Percentiles rank a stretch among this genome's conserved stretches.
Conservation (phyloP, 2,113 vertebrate species). For the Boleophthalmus pectinirostris region DNA sequence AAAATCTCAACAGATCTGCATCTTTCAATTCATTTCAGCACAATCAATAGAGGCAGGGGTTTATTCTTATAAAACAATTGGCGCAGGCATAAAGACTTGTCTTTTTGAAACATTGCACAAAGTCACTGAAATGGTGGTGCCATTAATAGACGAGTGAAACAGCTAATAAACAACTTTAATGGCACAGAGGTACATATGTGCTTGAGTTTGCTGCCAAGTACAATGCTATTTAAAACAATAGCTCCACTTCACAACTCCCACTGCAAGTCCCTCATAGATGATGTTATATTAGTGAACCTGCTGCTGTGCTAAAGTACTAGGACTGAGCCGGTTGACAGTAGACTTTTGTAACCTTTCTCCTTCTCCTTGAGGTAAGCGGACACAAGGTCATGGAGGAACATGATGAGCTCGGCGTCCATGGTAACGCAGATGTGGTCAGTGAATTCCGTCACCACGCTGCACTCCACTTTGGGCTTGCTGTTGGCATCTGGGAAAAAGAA, state of each 20-base stretch:
- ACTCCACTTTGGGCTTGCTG: conserved; percentile 96
- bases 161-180: conserved; percentile 9
- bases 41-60: conserved; percentile 19
- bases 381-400: conserved; percentile 97
- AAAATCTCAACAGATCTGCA: not conserved
- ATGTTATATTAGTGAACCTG: not conserved
- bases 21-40: conserved; percentile 16
- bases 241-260: not conserved
- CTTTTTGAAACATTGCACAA: conserved; percentile 26
- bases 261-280: not conserved
- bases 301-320: not conserved
- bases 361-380: conserved; percentile 99
- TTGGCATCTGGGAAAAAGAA: conserved; percentile 78
- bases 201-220: not conserved
- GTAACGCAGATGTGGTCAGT: conserved; percentile 99
- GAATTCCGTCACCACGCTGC: conserved; percentile 98
- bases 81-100: conserved; percentile 23
- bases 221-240: not conserved
- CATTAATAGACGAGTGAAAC: conserved; percentile 28
- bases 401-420: conserved; percentile 99
- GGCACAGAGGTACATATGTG: conserved; percentile 9
- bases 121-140: conserved; percentile 40
- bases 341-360: conserved; percentile 87
- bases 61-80: conserved; percentile 23
- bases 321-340: not conserved